These are phyloP conservation scores for Scomberomorus guttatus DNA, from an alignment of 2,797 vertebrate species.

Conservation along the genomic window DNA sequence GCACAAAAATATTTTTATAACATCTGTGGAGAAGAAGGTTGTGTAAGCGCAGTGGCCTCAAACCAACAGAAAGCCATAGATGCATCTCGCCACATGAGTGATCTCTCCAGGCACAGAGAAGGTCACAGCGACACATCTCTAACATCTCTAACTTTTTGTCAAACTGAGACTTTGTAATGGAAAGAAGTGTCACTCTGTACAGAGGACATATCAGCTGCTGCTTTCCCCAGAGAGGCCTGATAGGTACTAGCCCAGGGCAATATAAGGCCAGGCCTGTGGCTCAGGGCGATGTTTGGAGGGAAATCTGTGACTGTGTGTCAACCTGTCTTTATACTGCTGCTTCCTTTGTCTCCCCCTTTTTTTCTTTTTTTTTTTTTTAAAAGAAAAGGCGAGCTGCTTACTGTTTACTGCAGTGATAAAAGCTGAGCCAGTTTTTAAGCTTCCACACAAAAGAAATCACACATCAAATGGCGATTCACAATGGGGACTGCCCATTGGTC, in stretches of 20 bases:
- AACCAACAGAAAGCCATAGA: not conserved
- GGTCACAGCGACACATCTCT: conserved; percentile 50
- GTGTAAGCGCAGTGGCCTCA: not conserved
- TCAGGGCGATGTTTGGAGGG: conserved; percentile 27
- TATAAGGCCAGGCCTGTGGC: conserved; percentile 13
- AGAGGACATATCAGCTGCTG: conserved; percentile 23
- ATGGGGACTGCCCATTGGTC: too few species aligned
- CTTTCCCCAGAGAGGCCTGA: conserved; percentile 20
- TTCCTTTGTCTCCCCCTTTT: conserved; percentile 45
- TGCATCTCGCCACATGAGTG: not conserved
- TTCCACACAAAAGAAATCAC: conserved; percentile 31
- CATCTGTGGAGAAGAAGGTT: not conserved
- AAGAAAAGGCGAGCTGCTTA: conserved; percentile 27
- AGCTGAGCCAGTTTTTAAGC: conserved; percentile 26
- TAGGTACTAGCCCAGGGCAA: conserved; percentile 25
- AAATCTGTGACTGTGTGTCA: conserved; percentile 24
- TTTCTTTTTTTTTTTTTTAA: too few species aligned
- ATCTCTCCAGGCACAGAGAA: conserved; percentile 31
- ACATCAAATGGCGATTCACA: conserved; percentile 37
- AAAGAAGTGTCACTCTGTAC: conserved; percentile 36
- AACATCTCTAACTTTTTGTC: conserved; percentile 25
- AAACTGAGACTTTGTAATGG: conserved; percentile 49
- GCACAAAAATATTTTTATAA: not conserved
- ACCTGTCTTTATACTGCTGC: conserved; percentile 34
- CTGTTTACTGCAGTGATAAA: conserved; percentile 45